A percentile compares a stretch with the other conserved stretches of the same genome.
These are phyloP conservation scores for Drosophila yooni DNA, from an alignment of 2,888 invertebrate genomes.

Conservation along the genomic window DNA sequence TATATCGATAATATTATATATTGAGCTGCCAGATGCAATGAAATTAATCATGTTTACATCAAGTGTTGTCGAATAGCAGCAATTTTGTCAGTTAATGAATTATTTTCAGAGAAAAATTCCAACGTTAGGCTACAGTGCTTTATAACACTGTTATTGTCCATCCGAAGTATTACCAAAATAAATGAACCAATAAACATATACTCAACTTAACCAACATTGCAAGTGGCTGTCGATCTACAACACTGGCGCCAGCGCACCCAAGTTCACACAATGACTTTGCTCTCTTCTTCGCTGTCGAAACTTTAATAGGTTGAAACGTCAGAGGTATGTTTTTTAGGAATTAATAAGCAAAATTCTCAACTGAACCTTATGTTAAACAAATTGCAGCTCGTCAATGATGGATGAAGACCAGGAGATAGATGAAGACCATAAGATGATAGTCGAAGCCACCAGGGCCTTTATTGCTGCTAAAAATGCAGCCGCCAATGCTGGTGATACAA, in stretches of 20 bases:
- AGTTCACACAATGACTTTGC: conserved; percentile 12
- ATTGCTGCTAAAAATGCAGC: no score
- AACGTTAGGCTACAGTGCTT: neutral
- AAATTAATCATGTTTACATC: neutral
- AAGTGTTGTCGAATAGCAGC: neutral
- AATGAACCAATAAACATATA: no score
- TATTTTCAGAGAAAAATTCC: neutral
- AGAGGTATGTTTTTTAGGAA: conserved; percentile 13
- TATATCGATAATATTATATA: neutral
- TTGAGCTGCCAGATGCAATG: neutral
- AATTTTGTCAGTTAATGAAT: neutral
- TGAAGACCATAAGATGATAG: no score
- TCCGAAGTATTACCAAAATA: no score
- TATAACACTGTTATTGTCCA: neutral
- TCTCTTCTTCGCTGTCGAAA: neutral
- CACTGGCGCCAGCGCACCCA: conserved; percentile 22
- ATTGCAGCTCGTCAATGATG: conserved; percentile 27
- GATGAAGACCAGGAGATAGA: no score
- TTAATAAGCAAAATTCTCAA: conserved; percentile 4
- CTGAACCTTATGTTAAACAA: conserved; percentile 18
- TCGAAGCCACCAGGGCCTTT: no score
- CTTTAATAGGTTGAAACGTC: neutral
- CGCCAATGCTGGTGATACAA: no score
- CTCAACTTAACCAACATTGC: conserved; percentile 1
- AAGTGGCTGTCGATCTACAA: neutral